Evolutionary conservation across 2,113 vertebrate species (phyloP).

Genomic region (Elephas maximus): DNA sequence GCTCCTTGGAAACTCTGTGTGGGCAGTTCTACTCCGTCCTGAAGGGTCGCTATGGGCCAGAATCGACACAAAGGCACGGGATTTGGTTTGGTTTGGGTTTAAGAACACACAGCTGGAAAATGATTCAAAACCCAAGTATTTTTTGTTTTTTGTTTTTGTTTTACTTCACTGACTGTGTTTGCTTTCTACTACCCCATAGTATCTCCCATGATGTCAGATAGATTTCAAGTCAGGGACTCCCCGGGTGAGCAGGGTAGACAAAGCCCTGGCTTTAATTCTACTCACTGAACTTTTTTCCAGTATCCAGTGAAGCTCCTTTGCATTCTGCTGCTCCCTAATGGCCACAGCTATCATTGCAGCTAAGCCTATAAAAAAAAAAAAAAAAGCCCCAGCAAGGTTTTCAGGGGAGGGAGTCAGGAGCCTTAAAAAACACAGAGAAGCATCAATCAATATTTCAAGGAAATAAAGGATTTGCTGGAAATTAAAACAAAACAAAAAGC

Average conservation of each 20-base stretch:
- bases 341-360: slow-evolving; percentile 46
- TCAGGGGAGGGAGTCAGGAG: background rate
- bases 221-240: background rate
- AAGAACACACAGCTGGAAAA: background rate
- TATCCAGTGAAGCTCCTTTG: slow-evolving; percentile 41
- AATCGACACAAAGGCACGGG: no score
- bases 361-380: background rate
- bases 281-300: background rate
- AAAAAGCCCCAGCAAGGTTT: background rate
- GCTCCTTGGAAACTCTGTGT: no score
- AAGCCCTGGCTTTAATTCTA: background rate
- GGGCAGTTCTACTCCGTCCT: no score
- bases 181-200: background rate
- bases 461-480: background rate
- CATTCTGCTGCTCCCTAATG: slow-evolving; percentile 72
- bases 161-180: background rate
- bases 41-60: no score
- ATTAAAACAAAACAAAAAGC: background rate
- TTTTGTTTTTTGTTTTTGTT: background rate
- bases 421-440: background rate
- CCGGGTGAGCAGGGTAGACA: no score
- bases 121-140: background rate
- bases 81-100: no score
- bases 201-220: background rate
- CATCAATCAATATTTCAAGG: background rate